Base-by-base conservation (phyloP, 2,113 vertebrate species). In the Leptodactylus fuscus region DNA sequence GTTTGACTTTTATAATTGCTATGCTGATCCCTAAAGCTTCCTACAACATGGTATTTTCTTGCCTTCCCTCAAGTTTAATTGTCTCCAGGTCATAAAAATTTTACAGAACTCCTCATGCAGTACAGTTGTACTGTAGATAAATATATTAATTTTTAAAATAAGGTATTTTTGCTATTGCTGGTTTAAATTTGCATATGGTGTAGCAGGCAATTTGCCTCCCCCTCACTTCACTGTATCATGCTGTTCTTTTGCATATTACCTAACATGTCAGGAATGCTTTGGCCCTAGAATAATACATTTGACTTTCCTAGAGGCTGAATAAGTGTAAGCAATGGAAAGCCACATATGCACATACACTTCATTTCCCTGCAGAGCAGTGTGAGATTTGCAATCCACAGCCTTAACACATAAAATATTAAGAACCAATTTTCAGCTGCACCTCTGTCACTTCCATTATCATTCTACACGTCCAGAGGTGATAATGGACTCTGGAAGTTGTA, bases 321-420 rank as follows among this genome's bases (percentile, higher is more conserved):
- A 80, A 73, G 81, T 87, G 84, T 86, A 88, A 85, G 69, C 83
- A 88, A 85, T 44, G 82, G 62, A 81, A 36, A 87, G 41, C 78
- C 67, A 80, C 65, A 85, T 70, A 81, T 73, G 76, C 67, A 49
- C 76, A 86, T 81, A 87, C 62, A 85, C 81, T 91, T 92, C 90
- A 91, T 94, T 92, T 92, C 94, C 93, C 93, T 91, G 85, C 93
- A 94, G 94, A 94, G 89, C 89, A 93, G 91, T 93, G 92, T 93
- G 93, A 94, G 91, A 93, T 93, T 94, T 93, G 92, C 90, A 93
- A 88, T 92, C 91, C 91, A 91, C 89, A 87, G 92, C 90, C 91
- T 89, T 91, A 92, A 91, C 92, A 91, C 95, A 97, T 98, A 93
- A 97, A 97, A 99, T 97, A 97, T 97, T 98, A 96, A 96, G 91